Base-by-base conservation (phyloP, 2,797 vertebrate species). In the Danio albolineatus region DNA sequence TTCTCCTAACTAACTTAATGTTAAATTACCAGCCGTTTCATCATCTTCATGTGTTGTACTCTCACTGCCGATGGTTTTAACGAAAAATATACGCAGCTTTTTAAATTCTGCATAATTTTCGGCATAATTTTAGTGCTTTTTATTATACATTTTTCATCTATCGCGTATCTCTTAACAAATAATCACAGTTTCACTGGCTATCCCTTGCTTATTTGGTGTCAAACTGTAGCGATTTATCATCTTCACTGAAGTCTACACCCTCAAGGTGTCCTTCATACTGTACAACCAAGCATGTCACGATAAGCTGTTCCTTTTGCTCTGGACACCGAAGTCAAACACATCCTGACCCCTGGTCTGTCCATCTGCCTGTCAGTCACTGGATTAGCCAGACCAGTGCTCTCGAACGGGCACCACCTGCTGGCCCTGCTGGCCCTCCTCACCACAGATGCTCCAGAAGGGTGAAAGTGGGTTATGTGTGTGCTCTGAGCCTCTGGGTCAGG, bases 381-480 rank as follows among this genome's bases (percentile, higher is more conserved):
- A 81, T 74, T 65, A 71, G 59, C 10, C 44, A 14, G 16, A 38
- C 44, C 61, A 44, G 17, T 43, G 14, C 10, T 62, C 53, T 51
- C 21, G 1, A 38, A 48, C 19, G 56, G 54, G 19, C 41, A 69
- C 13, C 64, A 14, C 14, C 59, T 64, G 38, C 62, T 56, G 51
- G 48, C 65, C 56, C 53, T 56, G 36, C 60, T 51, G 48, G 53
- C 62, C 53, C 57, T 54, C 13, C 56, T 74, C 17, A 73, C 7
- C 10, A 51, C 64, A 46, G 64, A 74, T 56, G 64, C 43, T 62
- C 56, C 46, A 36, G 69, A 44, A 49, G 60, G 44, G 44, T 43
- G 19, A 84, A 84, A 69, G 56, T 76, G 78, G 80, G 73, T 86
- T 84, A 80, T 60, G 66, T 17, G 57, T 70, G 56, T 57, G 38